Evolutionary conservation across 1,140 invertebrate species (phyloP).

Genomic region (Zaprionus gabonicus): DNA sequence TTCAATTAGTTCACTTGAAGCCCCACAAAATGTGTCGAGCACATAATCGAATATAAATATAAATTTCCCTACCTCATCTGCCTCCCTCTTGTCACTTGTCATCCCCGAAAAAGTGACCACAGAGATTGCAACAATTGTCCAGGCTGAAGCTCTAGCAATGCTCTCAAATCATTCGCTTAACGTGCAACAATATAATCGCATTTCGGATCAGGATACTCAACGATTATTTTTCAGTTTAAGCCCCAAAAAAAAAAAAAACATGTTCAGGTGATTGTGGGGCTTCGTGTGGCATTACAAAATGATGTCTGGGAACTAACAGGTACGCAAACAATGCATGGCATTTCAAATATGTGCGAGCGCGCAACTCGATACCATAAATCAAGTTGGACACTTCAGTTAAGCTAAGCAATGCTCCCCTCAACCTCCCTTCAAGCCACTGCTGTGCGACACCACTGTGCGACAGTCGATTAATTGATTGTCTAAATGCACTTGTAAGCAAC

Average conservation of each 20-base stretch:
- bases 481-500: slow-evolving; percentile 83
- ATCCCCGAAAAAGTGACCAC: slow-evolving; percentile 2
- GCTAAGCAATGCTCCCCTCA: slow-evolving; percentile 18
- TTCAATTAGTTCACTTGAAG: not conserved
- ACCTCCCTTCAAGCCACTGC: not conserved
- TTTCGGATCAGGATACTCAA: slow-evolving; percentile 45
- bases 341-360: slow-evolving; percentile 58
- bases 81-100: not conserved
- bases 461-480: slow-evolving; percentile 82
- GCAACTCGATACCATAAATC: slow-evolving; percentile 77
- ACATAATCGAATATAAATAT: not conserved
- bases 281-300: slow-evolving; percentile 47
- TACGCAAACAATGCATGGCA: slow-evolving; percentile 34
- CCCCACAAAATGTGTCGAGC: not conserved
- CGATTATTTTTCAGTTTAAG: slow-evolving; percentile 3
- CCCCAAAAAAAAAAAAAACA: slow-evolving; percentile 22
- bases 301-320: slow-evolving; percentile 20
- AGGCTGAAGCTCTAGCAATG: slow-evolving; percentile 35
- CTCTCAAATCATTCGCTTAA: slow-evolving; percentile 38
- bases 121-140: slow-evolving; percentile 11
- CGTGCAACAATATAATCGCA: slow-evolving; percentile 52
- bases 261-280: slow-evolving; percentile 40
- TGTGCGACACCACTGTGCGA: slow-evolving; percentile 40
- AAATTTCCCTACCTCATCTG: not conserved
- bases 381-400: slow-evolving; percentile 59